Evolutionary conservation across 2,888 invertebrate genomes (phyloP).

Genomic region (Thysanoteuthis rhombus): DNA sequence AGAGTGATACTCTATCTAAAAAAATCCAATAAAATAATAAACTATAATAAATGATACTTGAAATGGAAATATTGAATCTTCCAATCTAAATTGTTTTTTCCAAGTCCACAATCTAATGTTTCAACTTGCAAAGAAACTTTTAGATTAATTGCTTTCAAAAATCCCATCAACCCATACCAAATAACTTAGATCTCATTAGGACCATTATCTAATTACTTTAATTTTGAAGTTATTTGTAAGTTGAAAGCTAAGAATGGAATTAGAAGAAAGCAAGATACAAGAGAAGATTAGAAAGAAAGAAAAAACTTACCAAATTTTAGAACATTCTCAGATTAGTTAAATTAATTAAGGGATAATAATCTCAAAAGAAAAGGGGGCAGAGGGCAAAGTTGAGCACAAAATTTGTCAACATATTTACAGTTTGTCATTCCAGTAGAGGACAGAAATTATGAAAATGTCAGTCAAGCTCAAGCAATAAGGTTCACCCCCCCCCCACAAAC

Average conservation of each 20-base stretch:
- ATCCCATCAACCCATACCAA: background rate
- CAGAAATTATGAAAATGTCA: background rate
- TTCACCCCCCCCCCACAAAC: background rate
- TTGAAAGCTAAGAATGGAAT: background rate
- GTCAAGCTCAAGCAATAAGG: background rate
- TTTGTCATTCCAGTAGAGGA: background rate
- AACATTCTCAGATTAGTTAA: background rate
- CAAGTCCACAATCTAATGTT: too few species aligned
- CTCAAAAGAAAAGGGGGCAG: too few species aligned
- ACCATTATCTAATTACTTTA: background rate
- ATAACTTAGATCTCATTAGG: too few species aligned
- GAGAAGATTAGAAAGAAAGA: background rate
- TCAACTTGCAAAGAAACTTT: too few species aligned
- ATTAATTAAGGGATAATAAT: background rate
- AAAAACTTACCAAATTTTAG: background rate
- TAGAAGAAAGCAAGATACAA: background rate
- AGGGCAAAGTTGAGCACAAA: background rate
- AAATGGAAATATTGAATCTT: background rate
- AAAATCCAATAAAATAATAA: background rate
- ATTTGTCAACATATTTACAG: background rate
- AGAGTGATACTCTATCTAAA: background rate
- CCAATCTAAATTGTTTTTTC: background rate
- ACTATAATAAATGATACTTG: background rate
- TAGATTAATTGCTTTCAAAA: background rate
- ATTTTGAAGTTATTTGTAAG: background rate